Conservation (phyloP, 2,113 vertebrate species). For the Corydoras maculifer region DNA sequence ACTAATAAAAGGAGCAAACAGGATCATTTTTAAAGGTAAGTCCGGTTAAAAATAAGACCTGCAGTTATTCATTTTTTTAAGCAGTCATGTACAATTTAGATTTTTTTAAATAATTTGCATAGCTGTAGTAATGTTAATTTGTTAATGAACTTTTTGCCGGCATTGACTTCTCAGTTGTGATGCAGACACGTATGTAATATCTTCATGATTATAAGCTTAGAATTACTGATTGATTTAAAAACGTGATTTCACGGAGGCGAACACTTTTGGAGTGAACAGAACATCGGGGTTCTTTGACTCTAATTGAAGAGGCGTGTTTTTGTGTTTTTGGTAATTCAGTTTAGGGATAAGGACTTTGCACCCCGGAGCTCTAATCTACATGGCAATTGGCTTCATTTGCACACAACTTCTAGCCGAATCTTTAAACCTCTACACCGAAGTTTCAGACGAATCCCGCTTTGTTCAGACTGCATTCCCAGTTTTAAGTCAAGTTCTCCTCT, state of each 20-base stretch:
- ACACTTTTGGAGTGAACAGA: not conserved
- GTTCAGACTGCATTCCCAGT: too few species aligned
- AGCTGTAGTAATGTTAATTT: too few species aligned
- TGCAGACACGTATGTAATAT: too few species aligned
- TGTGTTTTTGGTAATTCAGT: slow-evolving; percentile 66
- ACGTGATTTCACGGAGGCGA: slow-evolving; percentile 19
- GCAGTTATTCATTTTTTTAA: too few species aligned
- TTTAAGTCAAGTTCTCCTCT: too few species aligned
- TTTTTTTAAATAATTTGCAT: too few species aligned
- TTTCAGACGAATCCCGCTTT: too few species aligned
- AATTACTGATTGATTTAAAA: slow-evolving; percentile 1
- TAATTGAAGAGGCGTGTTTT: slow-evolving; percentile 69
- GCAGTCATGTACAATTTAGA: too few species aligned
- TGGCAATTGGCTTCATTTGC: slow-evolving; percentile 71
- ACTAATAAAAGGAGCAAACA: slow-evolving; percentile 34
- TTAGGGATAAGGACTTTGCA: slow-evolving; percentile 62
- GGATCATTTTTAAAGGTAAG: slow-evolving; percentile 51
- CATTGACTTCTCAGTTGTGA: too few species aligned
- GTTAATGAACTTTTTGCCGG: too few species aligned
- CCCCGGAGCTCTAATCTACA: slow-evolving; percentile 70
- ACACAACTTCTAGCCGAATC: slow-evolving; percentile 50
- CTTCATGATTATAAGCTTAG: slow-evolving; percentile 8
- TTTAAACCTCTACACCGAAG: too few species aligned
- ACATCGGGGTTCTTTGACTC: slow-evolving; percentile 44
- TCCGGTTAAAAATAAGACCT: not conserved